These are phyloP conservation scores for Myanophis thanlyinensis DNA, from an alignment of 2,113 vertebrate species.

Conservation along the genomic window DNA sequence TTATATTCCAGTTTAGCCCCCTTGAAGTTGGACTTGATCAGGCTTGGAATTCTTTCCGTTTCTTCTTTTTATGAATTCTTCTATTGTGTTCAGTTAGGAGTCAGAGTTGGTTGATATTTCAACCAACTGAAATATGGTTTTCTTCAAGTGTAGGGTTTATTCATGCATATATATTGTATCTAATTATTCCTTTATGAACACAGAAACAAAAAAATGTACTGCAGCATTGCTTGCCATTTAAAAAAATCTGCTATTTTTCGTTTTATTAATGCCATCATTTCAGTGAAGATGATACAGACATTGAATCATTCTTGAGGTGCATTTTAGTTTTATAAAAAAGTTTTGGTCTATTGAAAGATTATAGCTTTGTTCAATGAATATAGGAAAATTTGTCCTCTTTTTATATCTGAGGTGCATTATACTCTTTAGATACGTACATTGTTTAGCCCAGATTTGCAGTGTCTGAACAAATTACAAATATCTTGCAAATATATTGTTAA, in stretches of 20 bases:
- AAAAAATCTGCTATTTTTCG: background rate
- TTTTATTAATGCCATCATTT: background rate
- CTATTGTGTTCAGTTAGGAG: background rate
- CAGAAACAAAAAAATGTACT: background rate
- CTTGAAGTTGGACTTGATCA: background rate
- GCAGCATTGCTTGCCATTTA: background rate
- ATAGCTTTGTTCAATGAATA: background rate
- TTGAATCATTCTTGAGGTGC: accelerated
- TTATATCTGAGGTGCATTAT: background rate
- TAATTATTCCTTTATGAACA: background rate
- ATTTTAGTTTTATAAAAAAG: background rate
- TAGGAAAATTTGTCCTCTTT: background rate
- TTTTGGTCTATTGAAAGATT: background rate
- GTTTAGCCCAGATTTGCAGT: background rate
- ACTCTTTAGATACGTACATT: background rate
- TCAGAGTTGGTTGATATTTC: background rate
- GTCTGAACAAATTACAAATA: background rate
- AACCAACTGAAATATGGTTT: background rate
- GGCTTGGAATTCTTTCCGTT: background rate
- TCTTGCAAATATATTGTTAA: background rate
- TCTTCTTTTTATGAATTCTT: background rate
- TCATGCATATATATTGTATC: background rate
- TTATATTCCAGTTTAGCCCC: background rate
- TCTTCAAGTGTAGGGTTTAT: background rate
- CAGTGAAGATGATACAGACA: accelerated